Conservation (phyloP, 30 jellyfish, hydroid and myxozoan species). For the Hydra vulgaris region DNA sequence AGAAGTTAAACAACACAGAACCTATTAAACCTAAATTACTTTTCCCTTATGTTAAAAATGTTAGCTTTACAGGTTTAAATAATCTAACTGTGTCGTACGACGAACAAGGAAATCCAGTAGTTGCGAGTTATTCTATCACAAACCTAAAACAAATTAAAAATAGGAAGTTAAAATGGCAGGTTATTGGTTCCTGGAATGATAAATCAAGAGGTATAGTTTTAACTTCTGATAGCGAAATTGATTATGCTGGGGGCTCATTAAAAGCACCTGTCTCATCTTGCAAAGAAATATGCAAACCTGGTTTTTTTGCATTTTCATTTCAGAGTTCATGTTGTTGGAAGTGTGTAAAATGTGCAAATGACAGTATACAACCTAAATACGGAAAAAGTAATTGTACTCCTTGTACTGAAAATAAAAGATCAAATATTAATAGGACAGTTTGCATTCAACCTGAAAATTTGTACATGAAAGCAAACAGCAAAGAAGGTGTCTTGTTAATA, state of each 20-base stretch:
- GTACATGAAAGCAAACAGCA: slow-evolving; percentile 9
- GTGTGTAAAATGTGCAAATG: slow-evolving; percentile 66
- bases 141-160: slow-evolving; percentile 38
- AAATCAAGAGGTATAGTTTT: slow-evolving; percentile 28
- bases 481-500: slow-evolving; percentile 31
- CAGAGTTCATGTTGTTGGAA: slow-evolving; percentile 93
- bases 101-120: slow-evolving; percentile 83
- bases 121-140: slow-evolving; percentile 84
- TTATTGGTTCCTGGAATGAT: slow-evolving; percentile 76
- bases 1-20: background rate
- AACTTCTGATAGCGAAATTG: background rate
- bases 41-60: slow-evolving; percentile 36
- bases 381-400: slow-evolving; percentile 41
- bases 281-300: slow-evolving; percentile 71
- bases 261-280: slow-evolving; percentile 74
- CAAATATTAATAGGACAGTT: slow-evolving; percentile 51
- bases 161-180: slow-evolving; percentile 16
- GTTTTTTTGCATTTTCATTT: slow-evolving; percentile 44
- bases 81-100: slow-evolving; percentile 46
- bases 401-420: slow-evolving; percentile 38
- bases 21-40: slow-evolving; percentile 28
- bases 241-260: slow-evolving; percentile 49
- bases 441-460: slow-evolving; percentile 53
- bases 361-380: slow-evolving; percentile 42
- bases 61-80: slow-evolving; percentile 62